A percentile compares a stretch with the other conserved stretches of the same genome.
These are phyloP conservation scores for Heliconius himera DNA, from an alignment of 1,140 invertebrate genomes.

Conservation along the genomic window DNA sequence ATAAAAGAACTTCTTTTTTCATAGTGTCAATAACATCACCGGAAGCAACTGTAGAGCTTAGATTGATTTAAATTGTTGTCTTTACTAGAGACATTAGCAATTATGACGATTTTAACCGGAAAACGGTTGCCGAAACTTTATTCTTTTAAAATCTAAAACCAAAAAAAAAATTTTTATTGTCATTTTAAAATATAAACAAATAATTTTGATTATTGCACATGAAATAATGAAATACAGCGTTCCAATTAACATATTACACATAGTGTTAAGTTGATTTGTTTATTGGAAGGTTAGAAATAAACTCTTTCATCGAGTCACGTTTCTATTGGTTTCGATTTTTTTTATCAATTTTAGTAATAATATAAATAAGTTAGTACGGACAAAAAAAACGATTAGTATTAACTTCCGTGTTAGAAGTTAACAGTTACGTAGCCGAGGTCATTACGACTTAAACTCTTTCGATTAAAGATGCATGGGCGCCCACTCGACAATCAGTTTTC, in stretches of 20 bases:
- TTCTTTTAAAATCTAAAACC: not conserved
- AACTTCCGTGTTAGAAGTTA: constrained; percentile 53
- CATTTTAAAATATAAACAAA: not conserved
- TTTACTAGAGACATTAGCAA: not conserved
- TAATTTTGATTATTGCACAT: not conserved
- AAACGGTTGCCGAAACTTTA: not conserved
- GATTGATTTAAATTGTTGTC: not conserved
- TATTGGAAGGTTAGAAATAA: not conserved
- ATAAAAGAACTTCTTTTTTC: not conserved
- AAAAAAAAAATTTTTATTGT: not conserved
- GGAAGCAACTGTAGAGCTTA: not conserved
- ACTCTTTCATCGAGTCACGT: constrained; percentile 27
- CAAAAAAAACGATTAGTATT: constrained; percentile 52
- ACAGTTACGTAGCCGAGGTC: constrained; percentile 53
- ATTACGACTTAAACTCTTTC: constrained; percentile 43
- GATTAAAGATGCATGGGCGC: constrained; percentile 39
- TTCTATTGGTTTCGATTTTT: constrained; percentile 29
- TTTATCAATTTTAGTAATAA: constrained; percentile 14
- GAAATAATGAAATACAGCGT: not conserved
- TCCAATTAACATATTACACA: not conserved
- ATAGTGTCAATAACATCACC: not conserved
- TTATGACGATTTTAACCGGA: not conserved
- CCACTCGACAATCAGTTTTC: constrained; percentile 37
- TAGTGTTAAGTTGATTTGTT: not conserved
- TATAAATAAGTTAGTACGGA: constrained; percentile 44